These are phyloP conservation scores for Micronycteris hirsuta DNA, from an alignment of 2,113 vertebrate species.

Conservation along the genomic window DNA sequence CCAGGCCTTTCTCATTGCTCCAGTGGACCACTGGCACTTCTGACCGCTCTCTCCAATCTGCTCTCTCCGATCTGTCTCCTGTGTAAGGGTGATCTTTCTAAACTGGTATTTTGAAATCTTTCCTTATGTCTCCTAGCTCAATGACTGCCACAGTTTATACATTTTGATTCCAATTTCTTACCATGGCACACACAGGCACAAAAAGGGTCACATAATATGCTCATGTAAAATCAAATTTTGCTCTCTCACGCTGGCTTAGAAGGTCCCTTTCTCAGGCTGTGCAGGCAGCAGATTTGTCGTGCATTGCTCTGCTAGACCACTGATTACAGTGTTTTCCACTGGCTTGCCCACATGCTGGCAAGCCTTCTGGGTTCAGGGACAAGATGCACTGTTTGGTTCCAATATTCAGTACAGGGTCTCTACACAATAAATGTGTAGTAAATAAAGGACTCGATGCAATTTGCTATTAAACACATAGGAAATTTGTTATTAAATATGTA, in stretches of 20 bases:
- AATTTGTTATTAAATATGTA: background rate
- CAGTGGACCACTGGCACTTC: background rate
- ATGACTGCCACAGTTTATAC: background rate
- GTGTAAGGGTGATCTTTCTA: background rate
- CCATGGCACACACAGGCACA: background rate
- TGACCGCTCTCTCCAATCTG: background rate
- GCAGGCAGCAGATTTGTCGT: background rate
- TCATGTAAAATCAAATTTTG: background rate
- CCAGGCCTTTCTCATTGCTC: background rate
- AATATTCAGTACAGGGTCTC: background rate
- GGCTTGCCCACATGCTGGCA: background rate
- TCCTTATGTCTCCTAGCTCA: background rate
- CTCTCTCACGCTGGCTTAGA: background rate
- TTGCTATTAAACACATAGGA: background rate
- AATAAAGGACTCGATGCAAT: background rate
- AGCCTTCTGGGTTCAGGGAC: background rate
- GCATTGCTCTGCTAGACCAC: background rate
- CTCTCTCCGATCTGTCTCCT: background rate
- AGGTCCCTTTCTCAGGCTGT: background rate
- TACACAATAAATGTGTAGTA: background rate
- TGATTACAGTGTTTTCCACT: background rate
- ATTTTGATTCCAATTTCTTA: background rate
- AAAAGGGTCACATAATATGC: background rate
- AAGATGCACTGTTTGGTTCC: background rate
- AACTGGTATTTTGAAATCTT: background rate